Conservation (phyloP, 2,797 vertebrate species). For the Chloroceryle amazona region DNA sequence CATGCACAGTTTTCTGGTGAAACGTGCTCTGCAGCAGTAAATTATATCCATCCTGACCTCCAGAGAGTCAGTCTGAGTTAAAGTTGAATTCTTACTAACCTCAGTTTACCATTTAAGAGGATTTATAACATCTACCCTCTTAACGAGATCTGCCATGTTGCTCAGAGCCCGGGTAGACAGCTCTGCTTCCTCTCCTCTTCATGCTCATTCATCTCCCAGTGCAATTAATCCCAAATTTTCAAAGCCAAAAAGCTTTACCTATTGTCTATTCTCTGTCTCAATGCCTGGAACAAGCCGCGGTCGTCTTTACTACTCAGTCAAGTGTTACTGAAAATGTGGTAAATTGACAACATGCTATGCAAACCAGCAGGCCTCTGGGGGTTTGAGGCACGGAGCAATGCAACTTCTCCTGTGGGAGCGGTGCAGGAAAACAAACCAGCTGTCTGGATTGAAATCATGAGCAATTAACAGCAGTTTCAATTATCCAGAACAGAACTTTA, state of each 20-base stretch:
- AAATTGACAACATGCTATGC: constrained; percentile 15
- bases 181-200: background rate
- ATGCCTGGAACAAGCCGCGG: background rate
- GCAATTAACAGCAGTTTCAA: constrained; percentile 55
- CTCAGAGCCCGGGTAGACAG: background rate
- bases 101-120: background rate
- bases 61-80: background rate
- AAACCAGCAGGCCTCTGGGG: background rate
- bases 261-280: background rate
- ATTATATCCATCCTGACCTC: background rate
- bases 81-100: background rate
- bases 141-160: background rate
- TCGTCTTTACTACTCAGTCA: background rate
- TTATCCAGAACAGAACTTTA: constrained; percentile 30
- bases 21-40: background rate
- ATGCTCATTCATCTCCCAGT: background rate
- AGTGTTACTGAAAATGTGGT: background rate
- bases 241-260: constrained; percentile 18
- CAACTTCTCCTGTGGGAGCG: background rate
- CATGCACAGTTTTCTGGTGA: background rate
- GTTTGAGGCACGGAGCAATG: constrained; percentile 26
- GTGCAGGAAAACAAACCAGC: constrained; percentile 47
- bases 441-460: constrained; percentile 56
- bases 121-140: background rate
- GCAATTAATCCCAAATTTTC: background rate